Evolutionary conservation across 2,888 invertebrate species (phyloP), one percentile per base, ranked within the genome.

Genomic region (Steinernema hermaphroditum): DNA sequence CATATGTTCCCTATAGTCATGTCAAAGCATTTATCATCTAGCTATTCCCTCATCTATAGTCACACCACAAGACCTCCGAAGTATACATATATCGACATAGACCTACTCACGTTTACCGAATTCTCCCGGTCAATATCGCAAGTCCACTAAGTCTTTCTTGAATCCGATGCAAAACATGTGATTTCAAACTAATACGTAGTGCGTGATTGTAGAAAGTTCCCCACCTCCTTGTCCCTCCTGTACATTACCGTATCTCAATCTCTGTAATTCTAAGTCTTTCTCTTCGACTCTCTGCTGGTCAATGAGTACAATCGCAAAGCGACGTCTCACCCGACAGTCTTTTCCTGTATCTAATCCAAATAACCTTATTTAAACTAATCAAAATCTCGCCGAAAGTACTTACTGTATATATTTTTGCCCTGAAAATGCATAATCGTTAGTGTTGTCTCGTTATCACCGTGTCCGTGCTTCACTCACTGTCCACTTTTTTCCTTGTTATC

Each of bases 11-110:
- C 32, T 32, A n/a, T 62, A 62, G 9, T 46, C 46, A 9, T 14
- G 19, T 62, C 62, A 62, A 62, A 62, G 62, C 62, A 62, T 62
- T 62, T 62, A 62, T 29, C 34, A n/a, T 6, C 50, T 50, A 50
- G 19, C 24, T n/a, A 50, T 19, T 22, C 22, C 22, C 50, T 50
- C 50, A 19, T 19, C 50, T 4, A 50, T 50, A 50, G 50, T 50
- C 50, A 50, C 50, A 50, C 50, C 12, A 22, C 50, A 24, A 50
- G n/a, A 50, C 50, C 50, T 50, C 50, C 22, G 24, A 24, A 50
- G 50, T 50, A n/a, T 50, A 24, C 50, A 50, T 22, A 19, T 50
- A 19, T 50, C 24, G 12, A 16, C 50, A n/a, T 22, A 50, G 50
- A 9, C 24, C 24, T 12, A 1, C 24, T 46, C 46, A 4, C 12